phyloP scores from a whole-genome alignment of 2,797 vertebrate species.

The Tenualosa ilisha region DNA sequence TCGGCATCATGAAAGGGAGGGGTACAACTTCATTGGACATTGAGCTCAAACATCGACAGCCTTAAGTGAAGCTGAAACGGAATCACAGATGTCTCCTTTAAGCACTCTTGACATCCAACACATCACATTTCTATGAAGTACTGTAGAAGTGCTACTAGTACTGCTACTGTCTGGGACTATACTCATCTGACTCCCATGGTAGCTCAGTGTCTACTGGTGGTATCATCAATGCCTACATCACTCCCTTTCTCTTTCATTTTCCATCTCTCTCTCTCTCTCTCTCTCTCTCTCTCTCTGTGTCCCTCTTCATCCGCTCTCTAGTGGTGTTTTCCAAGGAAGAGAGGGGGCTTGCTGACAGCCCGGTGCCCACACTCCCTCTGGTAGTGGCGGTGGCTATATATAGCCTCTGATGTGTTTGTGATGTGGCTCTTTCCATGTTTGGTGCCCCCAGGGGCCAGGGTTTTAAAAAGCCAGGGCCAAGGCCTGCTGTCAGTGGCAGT shows the following conservation, averaged over 20 bases:
- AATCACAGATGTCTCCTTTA: neutral
- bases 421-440: slow-evolving; percentile 52
- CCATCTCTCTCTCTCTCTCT: neutral
- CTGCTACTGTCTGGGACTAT: neutral
- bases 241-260: neutral
- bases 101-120: too few relatives aligned
- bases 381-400: slow-evolving; percentile 45
- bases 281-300: neutral
- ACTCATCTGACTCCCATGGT: neutral
- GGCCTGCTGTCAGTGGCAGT: slow-evolving; percentile 17
- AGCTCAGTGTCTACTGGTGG: neutral
- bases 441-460: slow-evolving; percentile 26
- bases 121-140: neutral
- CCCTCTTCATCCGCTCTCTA: neutral
- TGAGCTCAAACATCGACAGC: neutral
- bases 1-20: neutral
- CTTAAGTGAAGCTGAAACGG: neutral
- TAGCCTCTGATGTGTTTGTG: slow-evolving; percentile 48
- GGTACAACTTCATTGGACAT: neutral
- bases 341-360: slow-evolving; percentile 31
- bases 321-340: slow-evolving; percentile 32
- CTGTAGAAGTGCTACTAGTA: neutral
- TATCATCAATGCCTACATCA: neutral
- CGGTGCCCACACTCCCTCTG: slow-evolving; percentile 26
- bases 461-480: slow-evolving; percentile 36